A percentile compares a stretch with the other conserved stretches of the same genome.
Evolutionary conservation across 2,113 vertebrate genomes (phyloP).

Genomic region (Condylura cristata): DNA sequence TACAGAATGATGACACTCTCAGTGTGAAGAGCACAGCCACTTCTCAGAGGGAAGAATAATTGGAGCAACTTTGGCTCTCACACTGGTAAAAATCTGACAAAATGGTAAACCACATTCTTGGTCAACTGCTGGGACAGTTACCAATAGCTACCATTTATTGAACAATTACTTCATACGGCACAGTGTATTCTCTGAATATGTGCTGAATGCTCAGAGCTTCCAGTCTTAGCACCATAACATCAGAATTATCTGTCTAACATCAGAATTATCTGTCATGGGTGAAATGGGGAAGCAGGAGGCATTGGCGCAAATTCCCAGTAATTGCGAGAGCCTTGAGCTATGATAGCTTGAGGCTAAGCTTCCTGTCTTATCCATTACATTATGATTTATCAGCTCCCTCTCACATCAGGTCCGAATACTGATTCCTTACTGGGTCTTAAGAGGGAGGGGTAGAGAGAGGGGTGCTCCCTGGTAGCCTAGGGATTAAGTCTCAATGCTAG

Average conservation of each 20-base stretch:
- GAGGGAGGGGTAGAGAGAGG: background rate
- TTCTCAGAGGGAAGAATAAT: background rate
- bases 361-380: background rate
- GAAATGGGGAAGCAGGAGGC: background rate
- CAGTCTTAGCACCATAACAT: background rate
- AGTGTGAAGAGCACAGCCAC: background rate
- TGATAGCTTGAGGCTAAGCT: background rate
- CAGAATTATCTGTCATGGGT: too few species aligned
- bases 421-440: background rate
- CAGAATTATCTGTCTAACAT: background rate
- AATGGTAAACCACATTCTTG: background rate
- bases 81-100: constrained; percentile 17
- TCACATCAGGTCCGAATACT: background rate
- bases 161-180: background rate
- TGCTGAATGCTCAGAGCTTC: background rate
- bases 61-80: background rate
- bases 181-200: background rate
- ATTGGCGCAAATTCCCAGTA: background rate
- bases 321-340: constrained; percentile 59
- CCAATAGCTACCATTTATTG: background rate
- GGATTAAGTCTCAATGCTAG: too few species aligned
- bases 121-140: background rate
- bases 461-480: background rate
- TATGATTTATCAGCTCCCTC: background rate
- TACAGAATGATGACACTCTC: background rate